Evolutionary conservation across 2,797 vertebrate species (phyloP), one percentile per base, ranked within the genome.

Genomic region (Rachycentron canadum): DNA sequence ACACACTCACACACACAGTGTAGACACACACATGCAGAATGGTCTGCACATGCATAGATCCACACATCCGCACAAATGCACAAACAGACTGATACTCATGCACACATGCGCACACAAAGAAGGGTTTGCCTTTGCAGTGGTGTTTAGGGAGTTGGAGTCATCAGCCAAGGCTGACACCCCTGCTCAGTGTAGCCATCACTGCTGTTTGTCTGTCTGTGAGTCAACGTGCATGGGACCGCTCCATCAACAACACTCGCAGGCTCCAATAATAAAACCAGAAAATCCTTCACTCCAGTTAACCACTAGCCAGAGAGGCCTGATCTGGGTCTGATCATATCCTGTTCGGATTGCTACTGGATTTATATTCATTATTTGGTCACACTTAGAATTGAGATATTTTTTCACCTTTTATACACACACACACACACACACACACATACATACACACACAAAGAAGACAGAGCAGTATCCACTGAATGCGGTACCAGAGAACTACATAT

Each of bases 111-210:
- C 47, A 75, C 56, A 76, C 47, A 66, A 50, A 72, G 68, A 47
- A 76, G 85, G 78, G 76, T 81, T 88, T 86, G 86, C 80, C 82
- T 91, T 89, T 86, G 79, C 82, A 45, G 74, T 67, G 71, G 76
- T 82, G 88, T 81, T 84, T 65, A 58, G 75, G 73, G 81, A 83
- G 83, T 59, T 73, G 62, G 81, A 89, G 67, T 78, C 80, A 73
- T 80, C 80, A 56, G 87, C 86, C 86, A 85, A 86, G 85, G 81
- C 86, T 83, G 86, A 91, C 86, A 85, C 86, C 82, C 74, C 72
- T 80, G 82, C 86, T 83, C 89, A 76, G 76, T 71, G 82, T 82
- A 74, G 84, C 86, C 84, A 59, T 74, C 89, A 73, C 86, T 82
- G 66, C 77, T 84, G 87, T 83, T 81, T 86, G 80, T 80, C 72